These are phyloP conservation scores for Valencia hispanica DNA, from an alignment of 2,797 vertebrate species.

Conservation along the genomic window DNA sequence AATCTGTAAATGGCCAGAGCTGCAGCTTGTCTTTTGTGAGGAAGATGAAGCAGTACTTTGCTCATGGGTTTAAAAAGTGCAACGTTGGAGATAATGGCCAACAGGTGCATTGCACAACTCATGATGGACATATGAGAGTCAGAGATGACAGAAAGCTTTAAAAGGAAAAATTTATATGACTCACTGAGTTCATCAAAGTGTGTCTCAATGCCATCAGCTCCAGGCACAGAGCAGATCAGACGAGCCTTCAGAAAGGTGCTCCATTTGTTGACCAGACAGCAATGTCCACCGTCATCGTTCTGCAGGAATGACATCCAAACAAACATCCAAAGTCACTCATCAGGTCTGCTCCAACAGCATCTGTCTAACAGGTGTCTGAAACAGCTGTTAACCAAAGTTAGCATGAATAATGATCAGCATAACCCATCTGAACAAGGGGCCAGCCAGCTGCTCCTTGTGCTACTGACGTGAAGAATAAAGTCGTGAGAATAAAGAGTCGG, in stretches of 20 bases:
- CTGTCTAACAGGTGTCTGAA: constrained; percentile 58
- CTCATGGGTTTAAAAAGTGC: constrained; percentile 4
- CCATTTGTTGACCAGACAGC: constrained; percentile 99
- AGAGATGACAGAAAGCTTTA: neutral
- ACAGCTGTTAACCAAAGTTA: constrained; percentile 53
- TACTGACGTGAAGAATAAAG: constrained; percentile 48
- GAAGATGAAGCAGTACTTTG: neutral
- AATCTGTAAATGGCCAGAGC: constrained; percentile 16
- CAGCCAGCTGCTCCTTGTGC: constrained; percentile 61
- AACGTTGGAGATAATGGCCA: constrained; percentile 21
- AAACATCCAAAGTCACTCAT: constrained; percentile 25
- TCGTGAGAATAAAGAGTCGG: constrained; percentile 55
- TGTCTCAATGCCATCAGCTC: constrained; percentile 93
- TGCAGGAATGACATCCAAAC: constrained; percentile 59
- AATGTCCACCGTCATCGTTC: constrained; percentile 98
- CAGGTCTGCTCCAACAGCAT: constrained; percentile 8
- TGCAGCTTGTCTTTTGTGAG: constrained; percentile 10
- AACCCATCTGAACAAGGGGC: constrained; percentile 66
- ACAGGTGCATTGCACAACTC: constrained; percentile 24
- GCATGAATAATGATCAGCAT: constrained; percentile 66
- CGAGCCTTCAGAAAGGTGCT: constrained; percentile 98
- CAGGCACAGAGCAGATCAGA: constrained; percentile 95
- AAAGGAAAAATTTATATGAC: constrained; percentile 60
- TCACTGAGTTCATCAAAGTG: constrained; percentile 98
- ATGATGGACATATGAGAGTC: neutral